Evolutionary conservation across 1,140 invertebrate genomes (phyloP), one percentile per base, ranked within the genome.

Genomic region (Branchinecta lindahli): DNA sequence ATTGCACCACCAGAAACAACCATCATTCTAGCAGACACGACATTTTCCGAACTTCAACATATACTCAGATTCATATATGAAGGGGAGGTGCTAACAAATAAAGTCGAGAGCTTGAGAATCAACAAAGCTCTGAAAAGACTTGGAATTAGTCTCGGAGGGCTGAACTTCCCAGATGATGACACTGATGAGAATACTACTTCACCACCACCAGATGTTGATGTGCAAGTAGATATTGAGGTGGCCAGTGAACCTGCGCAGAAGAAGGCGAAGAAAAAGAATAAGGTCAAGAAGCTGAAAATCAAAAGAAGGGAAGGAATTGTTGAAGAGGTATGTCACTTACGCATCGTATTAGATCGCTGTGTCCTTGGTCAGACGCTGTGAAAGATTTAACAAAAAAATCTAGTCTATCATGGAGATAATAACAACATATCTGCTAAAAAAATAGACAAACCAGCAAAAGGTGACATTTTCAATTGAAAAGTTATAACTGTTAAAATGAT

Each of bases 261-360:
- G 18, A 61, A 61, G 18, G 12, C 52, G 18, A 61, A 20, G 18
- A 20, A 61, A 15, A 20, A 61, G 12, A 61, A 20, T 15, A 61
- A 61, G 18, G 52, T 61, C 52, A 61, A 61, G 52, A 61, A 61
- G 52, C 52, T 61, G 52, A 61, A 61, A 20, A 61, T 61, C 18
- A 12, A 20, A 61, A 15, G 18, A 15, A 61, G 18, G 52, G 52
- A 61, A 20, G 52, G 52, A 15, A 20, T 61, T 3, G 52, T 61
- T 20, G 52, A 61, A 20, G 52, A 61, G 52, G 52, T 61, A 61
- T 61, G 18, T 15, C 6, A 15, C 18, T 61, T 33, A 33, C 33
- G 33, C 33, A 5, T 33, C 33, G 33, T 33, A 33, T 33, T 33
- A 33, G 33, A 33, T 1, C 33, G 33, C 5, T 33, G 33, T 33